These are phyloP conservation scores for Keiferia lycopersicella DNA, from an alignment of 2,888 invertebrate species.

Conservation along the genomic window DNA sequence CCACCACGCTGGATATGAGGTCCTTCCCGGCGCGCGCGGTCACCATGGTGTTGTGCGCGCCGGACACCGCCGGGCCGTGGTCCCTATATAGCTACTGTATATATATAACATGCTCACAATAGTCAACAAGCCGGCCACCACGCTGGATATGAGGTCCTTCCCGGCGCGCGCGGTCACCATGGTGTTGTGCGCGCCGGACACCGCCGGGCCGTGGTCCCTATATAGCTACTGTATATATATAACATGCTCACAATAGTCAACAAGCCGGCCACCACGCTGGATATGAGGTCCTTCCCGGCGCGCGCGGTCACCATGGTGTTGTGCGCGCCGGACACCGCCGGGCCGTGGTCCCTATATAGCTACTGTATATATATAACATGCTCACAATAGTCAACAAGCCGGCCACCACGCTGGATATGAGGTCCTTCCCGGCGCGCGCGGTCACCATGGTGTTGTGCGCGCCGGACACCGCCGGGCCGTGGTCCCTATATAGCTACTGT, in stretches of 20 bases:
- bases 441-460: slow-evolving; percentile 95
- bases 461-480: too few species aligned
- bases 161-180: slow-evolving; percentile 98
- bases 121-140: slow-evolving; percentile 97
- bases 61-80: too few species aligned
- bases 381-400: slow-evolving; percentile 96
- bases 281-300: slow-evolving; percentile 98
- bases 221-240: too few species aligned
- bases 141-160: slow-evolving; percentile 97
- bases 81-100: too few species aligned
- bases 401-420: slow-evolving; percentile 97
- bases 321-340: too few species aligned
- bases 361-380: too few species aligned
- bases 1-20: slow-evolving; percentile 86
- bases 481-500: too few species aligned
- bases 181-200: slow-evolving; percentile 99
- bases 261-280: slow-evolving; percentile 96
- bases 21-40: slow-evolving; percentile 98
- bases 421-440: slow-evolving; percentile 97
- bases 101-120: slow-evolving; percentile 85
- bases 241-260: slow-evolving; percentile 95
- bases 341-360: too few species aligned
- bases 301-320: slow-evolving; percentile 98
- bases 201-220: too few species aligned
- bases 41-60: too few species aligned